Base-by-base conservation (phyloP, 1,140 invertebrate genomes). In the Lysiphlebus fabarum region DNA sequence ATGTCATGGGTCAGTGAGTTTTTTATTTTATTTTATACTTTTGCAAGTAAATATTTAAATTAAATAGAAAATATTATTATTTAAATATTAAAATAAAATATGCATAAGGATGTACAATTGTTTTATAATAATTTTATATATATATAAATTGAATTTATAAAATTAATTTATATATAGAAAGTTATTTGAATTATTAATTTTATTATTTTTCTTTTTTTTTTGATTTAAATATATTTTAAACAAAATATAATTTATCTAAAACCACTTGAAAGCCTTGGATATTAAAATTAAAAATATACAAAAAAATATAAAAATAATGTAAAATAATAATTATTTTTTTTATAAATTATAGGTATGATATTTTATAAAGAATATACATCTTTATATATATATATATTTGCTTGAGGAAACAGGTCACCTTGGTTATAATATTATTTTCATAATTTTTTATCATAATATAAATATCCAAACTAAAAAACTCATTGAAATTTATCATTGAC, bases 391-490 rank as follows among this genome's bases (percentile, higher is more conserved):
- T 26, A 48, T 2, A n/a, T n/a, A n/a, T n/a, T n/a, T 12, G 7
- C 45, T 17, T 12, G 17, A 26, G 14, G 45, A 12, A 48, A 26
- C 12, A 48, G 45, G 45, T 48, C 45, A 10, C 45, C 45, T 48
- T 48, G 45, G 45, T 10, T 26, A 10, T 17, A 26, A 12, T 8
- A 5, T 7, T 26, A 9, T 9, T 17, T 48, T 17, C 10, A 12
- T 9, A 6, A 48, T 12, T 48, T 8, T n/a, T 17, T 17, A 12
- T 6, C 2, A 48, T 12, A 48, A 40, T 40, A 17, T 26, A 17
- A 26, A 26, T 26, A 5, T 26, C 5, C 6, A 48, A 8, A 48
- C 8, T 48, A 48, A 48, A 12, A 26, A 48, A 26, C 12, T 26
- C 17, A 1, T 1, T 9, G 12, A 26, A 17, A 17, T 6, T 26